Percentiles rank a stretch among this genome's conserved stretches.
Evolutionary conservation across 2,797 vertebrate genomes (phyloP).

Genomic region (Sandelia bainsii): DNA sequence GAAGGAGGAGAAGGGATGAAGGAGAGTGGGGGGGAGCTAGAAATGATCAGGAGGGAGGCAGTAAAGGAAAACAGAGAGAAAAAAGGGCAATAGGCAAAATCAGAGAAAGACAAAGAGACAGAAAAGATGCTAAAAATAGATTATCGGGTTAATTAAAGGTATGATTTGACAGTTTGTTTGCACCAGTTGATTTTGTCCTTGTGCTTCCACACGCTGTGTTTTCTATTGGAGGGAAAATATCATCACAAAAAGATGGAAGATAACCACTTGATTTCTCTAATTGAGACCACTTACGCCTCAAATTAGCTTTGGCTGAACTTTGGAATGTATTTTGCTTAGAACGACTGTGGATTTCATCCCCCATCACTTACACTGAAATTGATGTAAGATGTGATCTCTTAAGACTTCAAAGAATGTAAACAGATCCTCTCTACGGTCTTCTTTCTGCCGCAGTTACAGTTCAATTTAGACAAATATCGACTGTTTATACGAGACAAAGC

Average conservation of each 20-base stretch:
- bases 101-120: neutral
- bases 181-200: neutral
- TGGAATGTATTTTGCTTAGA: neutral
- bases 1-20: conserved; percentile 14
- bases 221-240: neutral
- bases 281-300: neutral
- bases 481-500: neutral
- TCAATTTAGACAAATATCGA: neutral
- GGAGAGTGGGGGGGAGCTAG: neutral
- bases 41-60: neutral
- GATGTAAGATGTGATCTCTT: neutral
- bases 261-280: neutral
- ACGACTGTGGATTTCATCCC: neutral
- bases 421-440: neutral
- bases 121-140: neutral
- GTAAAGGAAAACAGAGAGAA: neutral
- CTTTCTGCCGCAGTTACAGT: neutral
- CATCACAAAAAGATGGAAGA: no score
- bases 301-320: neutral
- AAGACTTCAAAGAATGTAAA: neutral
- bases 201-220: neutral
- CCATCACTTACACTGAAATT: neutral
- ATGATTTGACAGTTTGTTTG: neutral
- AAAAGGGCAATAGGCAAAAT: neutral
- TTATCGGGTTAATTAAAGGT: neutral